Percentiles rank a stretch among this genome's conserved stretches.
These are phyloP conservation scores for Theonella swinhoei DNA, from an alignment of 37 sponge, comb jelly and placozoan genomes.

Conservation along the genomic window DNA sequence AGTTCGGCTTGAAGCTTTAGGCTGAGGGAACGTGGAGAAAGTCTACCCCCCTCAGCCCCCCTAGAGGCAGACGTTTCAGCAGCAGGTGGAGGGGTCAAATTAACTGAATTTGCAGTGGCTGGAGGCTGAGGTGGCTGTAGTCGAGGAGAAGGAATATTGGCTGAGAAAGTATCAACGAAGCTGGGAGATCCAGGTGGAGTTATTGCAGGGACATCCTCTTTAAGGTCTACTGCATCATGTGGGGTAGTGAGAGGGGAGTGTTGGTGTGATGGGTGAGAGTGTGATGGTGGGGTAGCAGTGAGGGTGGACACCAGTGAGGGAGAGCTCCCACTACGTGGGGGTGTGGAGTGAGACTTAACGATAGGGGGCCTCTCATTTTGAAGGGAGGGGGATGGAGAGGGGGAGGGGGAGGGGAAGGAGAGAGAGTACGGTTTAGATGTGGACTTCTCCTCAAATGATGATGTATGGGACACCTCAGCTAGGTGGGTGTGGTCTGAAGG, in stretches of 20 bases:
- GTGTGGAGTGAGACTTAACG: not conserved
- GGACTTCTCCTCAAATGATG: not conserved
- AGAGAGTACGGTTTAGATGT: constrained; percentile 3
- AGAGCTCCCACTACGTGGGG: not conserved
- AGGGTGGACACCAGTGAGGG: not conserved
- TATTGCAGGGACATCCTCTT: constrained; percentile 10
- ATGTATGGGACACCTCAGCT: not conserved
- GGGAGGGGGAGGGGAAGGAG: constrained; percentile 10
- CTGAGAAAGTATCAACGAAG: constrained; percentile 26
- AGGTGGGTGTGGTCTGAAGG: not conserved
- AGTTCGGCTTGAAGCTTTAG: constrained; percentile 66
- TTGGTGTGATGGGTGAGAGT: not conserved
- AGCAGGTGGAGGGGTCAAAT: not conserved
- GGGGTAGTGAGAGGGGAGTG: not conserved
- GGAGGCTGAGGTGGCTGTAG: not conserved
- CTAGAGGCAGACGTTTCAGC: not conserved
- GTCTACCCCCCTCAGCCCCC: constrained; percentile 17
- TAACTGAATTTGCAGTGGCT: not conserved
- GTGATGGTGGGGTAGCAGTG: not conserved
- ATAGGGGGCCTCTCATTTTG: no score
- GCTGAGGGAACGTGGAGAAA: constrained; percentile 74
- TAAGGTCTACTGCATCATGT: not conserved
- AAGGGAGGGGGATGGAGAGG: not conserved
- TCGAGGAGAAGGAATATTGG: not conserved
- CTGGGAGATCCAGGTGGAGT: constrained; percentile 57